Base-by-base conservation (phyloP, 1,140 invertebrate genomes). In the Drosophila ercepeae region DNA sequence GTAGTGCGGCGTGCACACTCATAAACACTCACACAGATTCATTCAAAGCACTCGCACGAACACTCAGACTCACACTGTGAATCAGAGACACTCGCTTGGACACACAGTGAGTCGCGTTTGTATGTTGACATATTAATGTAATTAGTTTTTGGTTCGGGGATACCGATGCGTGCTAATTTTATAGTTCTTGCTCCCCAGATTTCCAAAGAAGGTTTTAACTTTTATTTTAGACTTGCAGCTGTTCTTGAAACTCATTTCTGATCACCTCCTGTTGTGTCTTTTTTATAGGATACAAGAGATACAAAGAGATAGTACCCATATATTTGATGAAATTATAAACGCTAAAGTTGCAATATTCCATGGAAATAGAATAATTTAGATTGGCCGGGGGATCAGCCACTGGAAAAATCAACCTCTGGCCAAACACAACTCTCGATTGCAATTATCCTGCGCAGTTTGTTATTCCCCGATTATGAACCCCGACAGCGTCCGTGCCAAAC, bases 81-180 rank as follows among this genome's bases (percentile, higher is more conserved):
- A 16, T 16, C 36, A 7, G n/a, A 41, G 19, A 49, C 34, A 46
- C 36, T 46, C 58, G 51, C 19, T 32, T 11, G n/a, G 41, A 14
- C 48, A 32, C 34, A 41, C 42, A 59, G 34, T 39, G 44, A 21
- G 57, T 64, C 65, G 54, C 54, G 25, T 55, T 44, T 45, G 45
- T 75, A 88, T 86, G 83, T 88, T 86, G 82, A 86, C 82, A 86
- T 82, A 88, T 86, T 88, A 86, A 88, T 86, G 82, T 82, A 86
- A 86, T 86, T 86, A 86, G 77, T 82, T 79, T 75, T 52, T 48
- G 75, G 79, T 53, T 52, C 25, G 61, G 55, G 52, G 53, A 2
- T 4, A 55, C 27, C 27, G 1, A 29, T 68, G 58, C 41, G 73
- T 77, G 82, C 82, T 86, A 86, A 86, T 86, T 86, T 82, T 81